These are phyloP conservation scores for Tor tambroides DNA, from an alignment of 2,113 vertebrate genomes.

Conservation along the genomic window DNA sequence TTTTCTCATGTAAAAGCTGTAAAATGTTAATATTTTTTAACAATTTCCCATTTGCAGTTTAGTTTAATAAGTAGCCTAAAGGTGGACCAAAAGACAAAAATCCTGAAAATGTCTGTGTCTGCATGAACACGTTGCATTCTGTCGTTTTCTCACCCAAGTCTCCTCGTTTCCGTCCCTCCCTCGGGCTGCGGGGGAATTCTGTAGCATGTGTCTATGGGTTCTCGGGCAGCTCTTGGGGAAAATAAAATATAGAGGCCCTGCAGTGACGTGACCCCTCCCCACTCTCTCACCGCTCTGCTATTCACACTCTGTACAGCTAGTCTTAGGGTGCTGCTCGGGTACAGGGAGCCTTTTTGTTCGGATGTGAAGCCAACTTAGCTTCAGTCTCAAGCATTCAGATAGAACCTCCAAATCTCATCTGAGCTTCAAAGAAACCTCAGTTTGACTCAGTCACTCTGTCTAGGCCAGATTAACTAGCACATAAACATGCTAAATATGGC, in stretches of 20 bases:
- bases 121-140: conserved; percentile 47
- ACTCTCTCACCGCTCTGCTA: conserved; percentile 15
- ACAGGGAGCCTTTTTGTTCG: conserved; percentile 19
- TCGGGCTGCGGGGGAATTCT: conserved; percentile 71
- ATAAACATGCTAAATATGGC: conserved; percentile 6
- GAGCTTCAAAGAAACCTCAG: neutral
- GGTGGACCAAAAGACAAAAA: neutral
- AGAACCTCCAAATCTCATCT: neutral
- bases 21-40: neutral
- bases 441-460: neutral
- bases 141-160: conserved; percentile 48
- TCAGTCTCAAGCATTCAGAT: neutral
- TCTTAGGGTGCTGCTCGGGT: conserved; percentile 4
- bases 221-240: conserved; percentile 75
- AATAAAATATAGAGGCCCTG: conserved; percentile 72
- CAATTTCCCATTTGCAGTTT: neutral
- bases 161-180: conserved; percentile 29
- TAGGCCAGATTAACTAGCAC: neutral
- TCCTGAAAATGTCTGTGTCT: neutral
- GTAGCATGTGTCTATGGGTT: conserved; percentile 75
- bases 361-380: neutral
- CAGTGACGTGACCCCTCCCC: conserved; percentile 39
- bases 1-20: neutral
- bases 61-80: neutral
- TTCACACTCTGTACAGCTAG: conserved; percentile 30